Percentiles rank a stretch among this genome's conserved stretches.
phyloP scores from a whole-genome alignment of 2,797 vertebrate genomes.

The Clarias laeviceps region DNA sequence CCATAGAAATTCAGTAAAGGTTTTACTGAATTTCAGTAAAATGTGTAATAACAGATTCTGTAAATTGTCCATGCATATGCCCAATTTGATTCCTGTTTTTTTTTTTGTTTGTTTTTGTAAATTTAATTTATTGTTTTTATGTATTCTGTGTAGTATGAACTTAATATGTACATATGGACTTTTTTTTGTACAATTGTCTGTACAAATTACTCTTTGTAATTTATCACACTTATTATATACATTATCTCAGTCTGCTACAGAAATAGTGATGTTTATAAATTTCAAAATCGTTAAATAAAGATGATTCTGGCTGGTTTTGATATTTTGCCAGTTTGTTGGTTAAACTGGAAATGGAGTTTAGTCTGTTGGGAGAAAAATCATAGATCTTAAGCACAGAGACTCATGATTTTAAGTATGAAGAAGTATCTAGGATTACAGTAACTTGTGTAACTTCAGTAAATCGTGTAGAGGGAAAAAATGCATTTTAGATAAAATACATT shows the following conservation, averaged over 20 bases:
- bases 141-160: constrained; percentile 54
- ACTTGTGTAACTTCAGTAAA: background rate
- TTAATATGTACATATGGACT: constrained; percentile 60
- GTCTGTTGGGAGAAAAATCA: background rate
- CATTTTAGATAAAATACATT: background rate
- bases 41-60: background rate
- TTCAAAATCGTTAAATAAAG: background rate
- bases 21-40: constrained; percentile 20
- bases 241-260: background rate
- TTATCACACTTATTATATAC: constrained; percentile 47
- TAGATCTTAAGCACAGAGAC: background rate
- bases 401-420: background rate
- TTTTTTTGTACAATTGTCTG: constrained; percentile 52
- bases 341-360: background rate
- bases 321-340: background rate
- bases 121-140: constrained; percentile 47
- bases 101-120: constrained; percentile 24
- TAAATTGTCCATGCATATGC: background rate
- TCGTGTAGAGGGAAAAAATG: too few species aligned
- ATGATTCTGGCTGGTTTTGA: background rate
- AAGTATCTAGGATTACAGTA: background rate
- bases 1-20: too few species aligned
- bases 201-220: constrained; percentile 47
- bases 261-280: background rate
- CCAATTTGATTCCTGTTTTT: background rate